A percentile compares a stretch with the other conserved stretches of the same genome.
Evolutionary conservation across 2,888 invertebrate genomes (phyloP).

Genomic region (Tipula helvola): DNA sequence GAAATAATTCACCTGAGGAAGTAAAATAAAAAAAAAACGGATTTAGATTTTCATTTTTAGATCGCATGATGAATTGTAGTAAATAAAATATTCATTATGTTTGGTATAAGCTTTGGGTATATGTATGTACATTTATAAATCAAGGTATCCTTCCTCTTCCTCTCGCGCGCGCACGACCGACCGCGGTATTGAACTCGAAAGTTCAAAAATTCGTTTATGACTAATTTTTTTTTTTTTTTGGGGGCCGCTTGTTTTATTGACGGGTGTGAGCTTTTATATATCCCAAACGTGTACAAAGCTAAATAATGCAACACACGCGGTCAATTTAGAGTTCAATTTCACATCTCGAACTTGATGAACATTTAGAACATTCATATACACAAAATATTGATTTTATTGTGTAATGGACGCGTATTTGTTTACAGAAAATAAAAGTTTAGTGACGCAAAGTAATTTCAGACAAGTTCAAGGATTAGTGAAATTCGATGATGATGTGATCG

Average conservation of each 20-base stretch:
- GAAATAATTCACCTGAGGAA: slow-evolving; percentile 49
- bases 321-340: neutral
- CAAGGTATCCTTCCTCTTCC: neutral
- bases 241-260: neutral
- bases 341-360: neutral
- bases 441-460: neutral
- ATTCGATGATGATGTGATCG: neutral
- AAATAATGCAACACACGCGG: neutral
- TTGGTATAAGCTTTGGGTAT: neutral
- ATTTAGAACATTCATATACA: neutral
- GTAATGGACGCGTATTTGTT: neutral
- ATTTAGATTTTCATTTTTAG: slow-evolving; percentile 7
- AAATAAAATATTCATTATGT: neutral
- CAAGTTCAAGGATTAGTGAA: neutral
- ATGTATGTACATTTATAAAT: neutral
- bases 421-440: neutral
- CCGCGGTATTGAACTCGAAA: neutral
- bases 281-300: neutral
- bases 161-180: neutral
- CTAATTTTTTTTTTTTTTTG: neutral
- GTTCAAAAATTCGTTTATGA: neutral
- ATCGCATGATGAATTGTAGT: neutral
- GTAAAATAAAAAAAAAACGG: slow-evolving; percentile 17
- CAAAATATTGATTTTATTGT: neutral
- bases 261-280: neutral